Evolutionary conservation across 2,797 vertebrate species (phyloP), one percentile per base, ranked within the genome.

Genomic region (Meriones psammophilus): DNA sequence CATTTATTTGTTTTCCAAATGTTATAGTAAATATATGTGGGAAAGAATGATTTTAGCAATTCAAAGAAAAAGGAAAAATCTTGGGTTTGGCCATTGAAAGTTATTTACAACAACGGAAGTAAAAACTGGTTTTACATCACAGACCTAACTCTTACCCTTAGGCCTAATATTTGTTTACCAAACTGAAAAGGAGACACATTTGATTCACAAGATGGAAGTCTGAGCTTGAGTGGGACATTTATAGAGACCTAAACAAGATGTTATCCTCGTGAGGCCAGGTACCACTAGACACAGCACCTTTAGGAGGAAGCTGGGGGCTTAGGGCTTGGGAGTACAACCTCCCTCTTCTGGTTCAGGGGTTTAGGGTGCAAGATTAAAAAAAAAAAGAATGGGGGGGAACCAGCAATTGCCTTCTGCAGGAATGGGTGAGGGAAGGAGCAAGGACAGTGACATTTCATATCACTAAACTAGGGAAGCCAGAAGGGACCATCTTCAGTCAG

Each of bases 31-130:
- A 99, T 99, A 99, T 99, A 98, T 99, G 99, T 99, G 99, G 96
- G 93, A 97, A 97, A 99, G 96, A 97, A 97, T 98, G 97, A 99
- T 98, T 99, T 99, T 99, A 98, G 99, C 99, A 99, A 99, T 99
- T 99, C 99, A 99, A 99, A 99, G 99, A 99, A 99, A 99, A 99
- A 99, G 98, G 99, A 99, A 99, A 99, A 99, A 99, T 99, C 99
- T 99, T 99, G 98, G 97, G 96, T 97, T 98, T 98, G 98, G 99
- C 99, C 98, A 96, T 98, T 98, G 99, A 99, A 99, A 99, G 98
- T 99, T 99, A 99, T 99, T 99, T 99, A 99, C 99, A 99, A 96
- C 90, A 93, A 94, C 77, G 92, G 88, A 77, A 92, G 80, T 58
- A 71, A 36, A 50, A 91, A 87, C 98, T 99, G 97, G 98, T 98